A percentile compares a stretch with the other conserved stretches of the same genome.
phyloP scores from a whole-genome alignment of 1,140 invertebrate genomes.

The Homarus americanus region DNA sequence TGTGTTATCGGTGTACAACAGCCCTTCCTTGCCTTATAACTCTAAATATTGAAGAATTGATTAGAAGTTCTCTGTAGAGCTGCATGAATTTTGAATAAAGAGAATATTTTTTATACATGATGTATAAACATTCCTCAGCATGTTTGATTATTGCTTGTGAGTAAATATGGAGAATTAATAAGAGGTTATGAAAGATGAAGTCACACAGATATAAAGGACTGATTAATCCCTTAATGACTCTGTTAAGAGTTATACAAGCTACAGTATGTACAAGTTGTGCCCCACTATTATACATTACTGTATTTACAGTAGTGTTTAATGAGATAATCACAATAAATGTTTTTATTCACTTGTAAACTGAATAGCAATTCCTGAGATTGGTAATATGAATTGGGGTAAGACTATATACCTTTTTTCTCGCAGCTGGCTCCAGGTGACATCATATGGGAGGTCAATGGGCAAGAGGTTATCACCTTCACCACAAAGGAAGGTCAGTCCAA shows the following conservation, averaged over 20 bases:
- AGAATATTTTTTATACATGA: not conserved
- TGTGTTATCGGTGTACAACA: not conserved
- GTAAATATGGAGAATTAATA: not conserved
- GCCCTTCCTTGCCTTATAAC: not conserved
- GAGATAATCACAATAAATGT: not conserved
- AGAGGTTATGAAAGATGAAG: not conserved
- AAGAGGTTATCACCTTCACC: constrained; percentile 92
- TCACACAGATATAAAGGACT: not conserved
- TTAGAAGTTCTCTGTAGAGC: not conserved
- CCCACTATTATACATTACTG: not conserved
- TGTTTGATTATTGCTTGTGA: not conserved
- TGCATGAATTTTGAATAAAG: constrained; percentile 2
- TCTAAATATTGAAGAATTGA: not conserved
- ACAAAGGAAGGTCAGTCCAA: constrained; percentile 89
- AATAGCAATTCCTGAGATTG: constrained; percentile 1
- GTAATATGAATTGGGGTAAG: constrained; percentile 3
- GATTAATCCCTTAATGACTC: not conserved
- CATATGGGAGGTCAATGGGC: constrained; percentile 94
- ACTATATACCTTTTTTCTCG: constrained; percentile 78
- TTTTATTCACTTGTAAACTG: not conserved
- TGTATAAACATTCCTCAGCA: not conserved
- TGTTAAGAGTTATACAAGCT: not conserved
- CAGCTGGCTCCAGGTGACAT: constrained; percentile 95
- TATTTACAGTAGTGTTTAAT: not conserved
- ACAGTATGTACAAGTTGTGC: not conserved